Evolutionary conservation across 2,113 vertebrate genomes (phyloP), one percentile per base, ranked within the genome.

Genomic region (Anguilla rostrata): DNA sequence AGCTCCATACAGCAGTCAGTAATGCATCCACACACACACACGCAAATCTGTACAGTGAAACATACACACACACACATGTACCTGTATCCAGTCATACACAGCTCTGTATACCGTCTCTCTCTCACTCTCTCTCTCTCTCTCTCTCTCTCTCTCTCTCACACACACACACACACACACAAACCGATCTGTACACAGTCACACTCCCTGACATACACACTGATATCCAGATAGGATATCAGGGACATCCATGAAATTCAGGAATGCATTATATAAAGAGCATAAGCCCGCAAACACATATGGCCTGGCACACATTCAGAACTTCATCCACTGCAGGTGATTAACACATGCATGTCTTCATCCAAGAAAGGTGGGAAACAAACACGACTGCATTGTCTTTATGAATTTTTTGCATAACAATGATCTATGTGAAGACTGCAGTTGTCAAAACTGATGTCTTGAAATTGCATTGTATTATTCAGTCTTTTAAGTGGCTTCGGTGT

Each of bases 161-260:
- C 29, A 39, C 78, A 71, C 46, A 41, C 46, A 86, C 26, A 88
- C 49, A 84, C 39, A 75, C 15, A 82, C 79, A 79, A 34, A 34
- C 34, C 34, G 56, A 0, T 60, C 56, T 60, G 56, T 60, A 60
- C 34, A 88, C 49, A 12, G 49, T 53, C 49, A 53, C 49, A 53
- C 49, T 53, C 49, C 43, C 43, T 46, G 43, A 5, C 43, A 46
- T 46, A 46, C 9, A 6, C 43, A 53, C 49, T 53, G 49, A 53
- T 53, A 12, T 53, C 7, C 49, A 53, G 12, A 53, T 53, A 53
- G 49, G 2, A 53, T 53, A 53, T 53, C 11, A 53, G 4, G 43
- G 43, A 46, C 43, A 46, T 46, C 9, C 0, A 53, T 53, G 49
- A 53, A 53, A 53, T 34, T 34, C 34, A 34, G 34, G 34, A 53